Percentiles rank a stretch among this genome's conserved stretches.
Conservation (phyloP, 2,888 invertebrate species). For the Lasioglossum figueresi region DNA sequence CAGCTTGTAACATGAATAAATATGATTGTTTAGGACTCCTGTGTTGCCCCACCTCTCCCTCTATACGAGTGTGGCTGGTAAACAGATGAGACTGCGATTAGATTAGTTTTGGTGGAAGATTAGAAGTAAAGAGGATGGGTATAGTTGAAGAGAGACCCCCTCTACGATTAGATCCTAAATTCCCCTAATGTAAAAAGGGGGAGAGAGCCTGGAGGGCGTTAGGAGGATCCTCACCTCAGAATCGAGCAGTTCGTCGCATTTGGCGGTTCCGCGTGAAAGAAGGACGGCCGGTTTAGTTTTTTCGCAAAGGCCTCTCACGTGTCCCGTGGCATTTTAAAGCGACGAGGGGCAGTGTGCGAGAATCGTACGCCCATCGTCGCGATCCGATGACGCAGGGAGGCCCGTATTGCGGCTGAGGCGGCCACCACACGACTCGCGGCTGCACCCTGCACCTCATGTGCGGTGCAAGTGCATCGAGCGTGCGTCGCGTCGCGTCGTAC, state of each 20-base stretch:
- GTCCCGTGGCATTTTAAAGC: conserved; percentile 43
- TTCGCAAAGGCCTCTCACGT: conserved; percentile 25
- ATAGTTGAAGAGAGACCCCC: not conserved
- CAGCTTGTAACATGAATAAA: not conserved
- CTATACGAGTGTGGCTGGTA: not conserved
- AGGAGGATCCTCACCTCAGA: conserved; percentile 51
- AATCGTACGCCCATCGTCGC: conserved; percentile 42
- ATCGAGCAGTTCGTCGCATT: conserved; percentile 52
- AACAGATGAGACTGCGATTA: not conserved
- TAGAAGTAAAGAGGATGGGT: not conserved
- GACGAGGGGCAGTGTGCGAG: not conserved
- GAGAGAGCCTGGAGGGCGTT: not conserved
- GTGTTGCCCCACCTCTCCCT: not conserved
- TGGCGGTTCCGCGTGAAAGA: conserved; percentile 24
- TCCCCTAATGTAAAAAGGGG: not conserved
- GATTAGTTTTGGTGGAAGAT: not conserved
- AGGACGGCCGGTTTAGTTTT: not conserved
- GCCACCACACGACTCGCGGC: conserved; percentile 20
- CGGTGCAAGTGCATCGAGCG: not conserved
- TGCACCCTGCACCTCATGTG: conserved; percentile 13
- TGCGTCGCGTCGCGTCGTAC: not conserved
- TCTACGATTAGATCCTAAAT: not conserved
- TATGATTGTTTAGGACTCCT: not conserved
- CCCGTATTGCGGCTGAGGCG: conserved; percentile 45
- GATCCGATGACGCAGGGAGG: conserved; percentile 44